Percentiles rank a stretch among this genome's conserved stretches.
Conservation (phyloP, 2,113 vertebrate species). For the Pungitius pungitius region DNA sequence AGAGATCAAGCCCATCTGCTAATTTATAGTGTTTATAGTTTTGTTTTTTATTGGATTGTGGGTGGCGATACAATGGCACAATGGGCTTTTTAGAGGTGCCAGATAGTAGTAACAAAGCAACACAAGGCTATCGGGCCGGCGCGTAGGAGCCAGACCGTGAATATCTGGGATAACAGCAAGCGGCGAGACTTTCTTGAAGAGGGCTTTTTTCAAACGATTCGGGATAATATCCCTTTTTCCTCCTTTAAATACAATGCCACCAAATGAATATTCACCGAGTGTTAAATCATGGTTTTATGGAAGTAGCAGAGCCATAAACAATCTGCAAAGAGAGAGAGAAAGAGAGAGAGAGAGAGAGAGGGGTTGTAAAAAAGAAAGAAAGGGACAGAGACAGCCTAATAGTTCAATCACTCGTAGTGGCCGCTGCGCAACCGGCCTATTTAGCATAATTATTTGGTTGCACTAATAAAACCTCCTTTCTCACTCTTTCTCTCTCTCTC, state of each 20-base stretch:
- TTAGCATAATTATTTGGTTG: constrained; percentile 48
- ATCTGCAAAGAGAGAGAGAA: constrained; percentile 52
- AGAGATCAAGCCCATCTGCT: constrained; percentile 57
- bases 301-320: constrained; percentile 71
- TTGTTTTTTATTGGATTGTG: constrained; percentile 37
- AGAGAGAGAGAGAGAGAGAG: constrained; percentile 15
- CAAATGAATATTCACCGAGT: constrained; percentile 74
- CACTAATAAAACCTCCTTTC: not conserved
- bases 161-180: constrained; percentile 23
- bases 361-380: constrained; percentile 44
- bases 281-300: constrained; percentile 76
- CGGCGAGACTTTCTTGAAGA: not conserved
- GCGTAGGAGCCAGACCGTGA: constrained; percentile 12
- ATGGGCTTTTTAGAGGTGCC: constrained; percentile 37
- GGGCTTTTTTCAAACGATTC: constrained; percentile 17
- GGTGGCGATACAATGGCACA: constrained; percentile 54
- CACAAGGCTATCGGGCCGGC: constrained; percentile 14
- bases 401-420: constrained; percentile 62
- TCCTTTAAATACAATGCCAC: constrained; percentile 59
- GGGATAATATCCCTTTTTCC: constrained; percentile 2
- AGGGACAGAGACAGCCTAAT: constrained; percentile 49
- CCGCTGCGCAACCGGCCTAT: constrained; percentile 67
- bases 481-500: not conserved
- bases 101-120: constrained; percentile 6
- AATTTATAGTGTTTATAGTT: constrained; percentile 65